Percentiles rank a stretch among this genome's conserved stretches.
Evolutionary conservation across 2,888 invertebrate genomes (phyloP).

Genomic region (Mactromeris polynyma): DNA sequence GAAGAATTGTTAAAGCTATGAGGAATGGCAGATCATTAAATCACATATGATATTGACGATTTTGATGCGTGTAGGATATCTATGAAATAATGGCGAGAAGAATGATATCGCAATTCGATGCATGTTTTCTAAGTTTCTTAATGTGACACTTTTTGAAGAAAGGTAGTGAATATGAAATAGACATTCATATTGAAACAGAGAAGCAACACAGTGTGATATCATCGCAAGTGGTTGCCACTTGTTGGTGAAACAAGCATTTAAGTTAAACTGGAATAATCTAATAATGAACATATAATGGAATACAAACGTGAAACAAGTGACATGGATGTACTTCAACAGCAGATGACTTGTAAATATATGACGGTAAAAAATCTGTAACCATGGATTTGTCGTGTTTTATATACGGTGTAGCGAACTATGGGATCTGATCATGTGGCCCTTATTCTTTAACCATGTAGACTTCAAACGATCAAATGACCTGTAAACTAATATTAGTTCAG

Average conservation of each 20-base stretch:
- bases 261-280: not conserved
- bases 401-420: too few species aligned
- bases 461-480: not conserved
- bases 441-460: not conserved
- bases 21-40: not conserved
- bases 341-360: too few species aligned
- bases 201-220: not conserved
- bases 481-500: not conserved
- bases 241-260: not conserved
- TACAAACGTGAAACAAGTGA: not conserved
- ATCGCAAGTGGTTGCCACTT: not conserved
- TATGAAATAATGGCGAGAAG: not conserved
- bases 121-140: not conserved
- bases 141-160: not conserved
- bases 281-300: not conserved
- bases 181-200: not conserved
- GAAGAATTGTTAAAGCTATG: not conserved
- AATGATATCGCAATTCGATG: not conserved
- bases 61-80: not conserved
- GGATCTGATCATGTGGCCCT: not conserved
- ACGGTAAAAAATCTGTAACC: too few species aligned
- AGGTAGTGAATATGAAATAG: not conserved
- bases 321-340: not conserved
- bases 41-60: conserved; percentile 13
- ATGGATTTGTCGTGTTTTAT: too few species aligned